Evolutionary conservation across 1,140 invertebrate genomes (phyloP), one percentile per base, ranked within the genome.

Genomic region (Marisa cornuarietis): DNA sequence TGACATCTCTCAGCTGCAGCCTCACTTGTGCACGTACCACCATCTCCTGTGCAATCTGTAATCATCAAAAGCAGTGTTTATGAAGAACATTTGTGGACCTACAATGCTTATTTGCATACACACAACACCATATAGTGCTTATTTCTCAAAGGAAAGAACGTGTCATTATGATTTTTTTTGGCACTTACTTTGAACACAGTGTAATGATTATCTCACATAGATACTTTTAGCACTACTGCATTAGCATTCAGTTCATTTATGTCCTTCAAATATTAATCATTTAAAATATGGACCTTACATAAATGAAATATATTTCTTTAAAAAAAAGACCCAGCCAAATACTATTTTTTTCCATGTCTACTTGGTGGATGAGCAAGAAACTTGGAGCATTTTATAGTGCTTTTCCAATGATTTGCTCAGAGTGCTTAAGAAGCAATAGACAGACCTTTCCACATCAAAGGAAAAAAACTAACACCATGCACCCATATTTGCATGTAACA

Each of bases 11-110:
- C 80, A 96, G 92, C 90, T 93, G 91, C 42, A 96, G 88, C 85
- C 93, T 93, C 2, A 96, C 93, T 90, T 95, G 94, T 22, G 89
- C 94, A 86, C 91, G 89, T 1, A 93, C 92, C 91, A 93, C 88
- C 42, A 83, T 79, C 83, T 91, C 91, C 83, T 88, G 78, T 8
- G 89, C 90, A 79, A 90, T 77, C 90, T 91, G 81, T 14, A 79
- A 83, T 76, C 76, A 69, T 58, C 54, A 58, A 18, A 58, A 14
- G 54, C 31, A 42, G 6, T 4, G 31, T 42, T 42, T 42, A 42
- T 42, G 31, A 42, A 6, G 31, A 42, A 42, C 31, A 42, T 42
- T 42, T 42, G 3, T 42, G 31, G 31, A 42, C 31, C 31, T 4
- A 42, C 2, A 42, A 42, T 42, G 31, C 31, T 42, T 42, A 42